phyloP scores from a whole-genome alignment of 1,140 invertebrate genomes.

The Dendrolimus kikuchii region DNA sequence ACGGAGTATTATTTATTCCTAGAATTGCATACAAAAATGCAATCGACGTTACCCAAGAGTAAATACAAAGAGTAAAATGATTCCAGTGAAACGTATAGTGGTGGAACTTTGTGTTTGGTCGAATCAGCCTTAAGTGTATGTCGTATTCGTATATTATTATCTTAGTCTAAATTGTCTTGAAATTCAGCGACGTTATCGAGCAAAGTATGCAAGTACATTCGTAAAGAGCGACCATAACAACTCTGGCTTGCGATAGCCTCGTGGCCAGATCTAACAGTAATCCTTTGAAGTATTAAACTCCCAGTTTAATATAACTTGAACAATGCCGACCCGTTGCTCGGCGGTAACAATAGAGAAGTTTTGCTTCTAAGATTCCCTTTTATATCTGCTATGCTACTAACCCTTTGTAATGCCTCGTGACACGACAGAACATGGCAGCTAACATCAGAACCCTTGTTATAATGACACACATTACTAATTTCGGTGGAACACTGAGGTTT shows the following conservation, averaged over 20 bases:
- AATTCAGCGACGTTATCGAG: conserved; percentile 6
- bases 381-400: conserved; percentile 28
- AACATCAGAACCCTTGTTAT: conserved; percentile 22
- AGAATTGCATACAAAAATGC: too few species aligned
- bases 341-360: conserved; percentile 49
- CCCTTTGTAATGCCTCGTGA: conserved; percentile 28
- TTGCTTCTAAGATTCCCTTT: conserved; percentile 46
- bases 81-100: too few species aligned
- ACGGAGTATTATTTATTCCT: too few species aligned
- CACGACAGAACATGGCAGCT: conserved; percentile 14
- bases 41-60: too few species aligned
- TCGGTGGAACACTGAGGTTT: conserved; percentile 12
- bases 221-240: conserved; percentile 6
- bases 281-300: conserved; percentile 52
- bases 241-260: conserved; percentile 17
- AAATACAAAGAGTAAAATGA: too few species aligned
- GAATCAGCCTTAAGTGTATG: too few species aligned
- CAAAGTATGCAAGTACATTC: conserved; percentile 20
- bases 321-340: conserved; percentile 44
- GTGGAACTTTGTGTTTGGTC: too few species aligned
- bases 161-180: too few species aligned
- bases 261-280: conserved; percentile 42
- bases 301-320: conserved; percentile 54
- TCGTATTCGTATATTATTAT: too few species aligned
- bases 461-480: conserved; percentile 30